Base-by-base conservation (phyloP, 1,140 invertebrate genomes). In the Lasaia peninsularis region DNA sequence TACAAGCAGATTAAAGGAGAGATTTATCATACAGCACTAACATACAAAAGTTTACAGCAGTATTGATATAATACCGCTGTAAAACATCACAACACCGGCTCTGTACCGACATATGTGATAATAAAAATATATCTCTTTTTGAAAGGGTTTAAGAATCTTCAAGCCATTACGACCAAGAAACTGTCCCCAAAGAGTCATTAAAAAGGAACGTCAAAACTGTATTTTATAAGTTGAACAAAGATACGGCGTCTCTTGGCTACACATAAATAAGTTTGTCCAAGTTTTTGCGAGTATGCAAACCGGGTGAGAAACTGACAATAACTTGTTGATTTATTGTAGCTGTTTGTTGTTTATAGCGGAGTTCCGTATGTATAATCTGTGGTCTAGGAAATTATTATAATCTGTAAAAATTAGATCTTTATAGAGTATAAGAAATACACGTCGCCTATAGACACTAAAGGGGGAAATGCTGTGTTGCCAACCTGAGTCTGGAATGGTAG, bases 221-320 rank as follows among this genome's bases (percentile, higher is more conserved):
- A 64, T 64, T 64, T 64, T 60, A 58, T 58, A 65, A 65, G 58
- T 65, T 57, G 58, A 51, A 57, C 55, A 56, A 63, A 64, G 62
- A 65, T 65, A 65, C 60, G 58, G 60, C 53, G 62, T 53, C 58
- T 58, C 58, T 55, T 50, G 34, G 60, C 55, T 48, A 60, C 56
- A 60, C 63, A 58, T 63, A 63, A 67, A 64, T 62, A 66, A 69
- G 55, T 69, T 61, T 35, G 49, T 44, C 52, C 20, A 66, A 69
- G 37, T 69, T 69, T 66, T 60, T 60, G 51, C 51, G 52, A 60
- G 52, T 49, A 52, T 64, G 32, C 5, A 28, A 28, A 28, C 24
- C 24, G 24, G 12, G 14, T 21, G 21, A 44, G 21, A 51, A 58
- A 52, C 28, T 58, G 57, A 37, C 14, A 52, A 44, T 44, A 44